Evolutionary conservation across 2,113 vertebrate species (phyloP).

Genomic region (Gulo gulo): DNA sequence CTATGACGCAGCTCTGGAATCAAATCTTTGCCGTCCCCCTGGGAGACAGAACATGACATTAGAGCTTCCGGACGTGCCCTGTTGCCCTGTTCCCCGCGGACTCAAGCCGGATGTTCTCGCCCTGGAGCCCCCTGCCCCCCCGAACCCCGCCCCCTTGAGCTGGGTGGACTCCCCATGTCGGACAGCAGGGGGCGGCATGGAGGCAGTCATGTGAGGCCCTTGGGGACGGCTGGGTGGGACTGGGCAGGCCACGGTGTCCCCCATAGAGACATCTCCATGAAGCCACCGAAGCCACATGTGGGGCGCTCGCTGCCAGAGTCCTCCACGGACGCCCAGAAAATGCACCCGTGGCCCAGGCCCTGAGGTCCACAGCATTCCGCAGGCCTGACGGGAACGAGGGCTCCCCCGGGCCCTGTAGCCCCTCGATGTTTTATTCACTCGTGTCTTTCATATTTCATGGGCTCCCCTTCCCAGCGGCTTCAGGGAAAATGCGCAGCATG

Average conservation of each 20-base stretch:
- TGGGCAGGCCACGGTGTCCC: accelerated
- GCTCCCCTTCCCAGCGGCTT: background rate
- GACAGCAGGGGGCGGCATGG: background rate
- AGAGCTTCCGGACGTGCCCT: background rate
- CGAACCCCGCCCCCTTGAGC: background rate
- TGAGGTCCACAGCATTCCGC: background rate
- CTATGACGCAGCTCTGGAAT: accelerated
- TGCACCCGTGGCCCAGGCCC: accelerated
- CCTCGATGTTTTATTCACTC: background rate
- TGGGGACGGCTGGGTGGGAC: background rate
- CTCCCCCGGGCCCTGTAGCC: background rate
- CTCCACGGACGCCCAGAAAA: background rate
- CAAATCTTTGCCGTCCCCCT: background rate
- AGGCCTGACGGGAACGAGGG: accelerated
- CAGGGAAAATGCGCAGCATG: accelerated
- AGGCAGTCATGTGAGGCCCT: accelerated
- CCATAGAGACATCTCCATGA: background rate
- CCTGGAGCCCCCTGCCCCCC: accelerated
- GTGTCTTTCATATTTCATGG: background rate
- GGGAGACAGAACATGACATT: accelerated
- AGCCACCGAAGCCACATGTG: background rate
- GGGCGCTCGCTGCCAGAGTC: accelerated
- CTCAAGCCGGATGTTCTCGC: accelerated
- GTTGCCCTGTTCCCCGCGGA: accelerated
- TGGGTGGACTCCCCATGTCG: background rate